Percentiles rank a stretch among this genome's conserved stretches.
These are phyloP conservation scores for Denticeps clupeoides DNA, from an alignment of 2,797 vertebrate species.

Conservation along the genomic window DNA sequence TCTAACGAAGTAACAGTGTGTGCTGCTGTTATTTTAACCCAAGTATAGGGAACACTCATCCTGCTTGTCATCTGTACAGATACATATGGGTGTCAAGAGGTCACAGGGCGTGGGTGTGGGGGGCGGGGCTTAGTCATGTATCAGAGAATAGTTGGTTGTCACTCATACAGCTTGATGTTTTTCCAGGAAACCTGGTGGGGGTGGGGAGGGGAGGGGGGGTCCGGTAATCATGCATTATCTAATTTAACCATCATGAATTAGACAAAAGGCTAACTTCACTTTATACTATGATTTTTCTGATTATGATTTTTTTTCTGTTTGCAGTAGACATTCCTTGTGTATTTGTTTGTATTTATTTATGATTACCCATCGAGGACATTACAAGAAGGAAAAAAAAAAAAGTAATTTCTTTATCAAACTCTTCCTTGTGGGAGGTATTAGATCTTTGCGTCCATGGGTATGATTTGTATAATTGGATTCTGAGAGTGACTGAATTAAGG, in stretches of 20 bases:
- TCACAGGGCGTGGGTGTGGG: constrained; percentile 8
- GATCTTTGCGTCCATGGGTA: constrained; percentile 65
- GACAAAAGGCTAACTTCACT: constrained; percentile 63
- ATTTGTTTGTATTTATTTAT: constrained; percentile 98
- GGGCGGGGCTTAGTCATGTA: constrained; percentile 28
- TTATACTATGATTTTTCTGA: constrained; percentile 53
- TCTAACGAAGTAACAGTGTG: constrained; percentile 47
- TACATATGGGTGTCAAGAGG: constrained; percentile 25
- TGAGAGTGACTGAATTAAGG: constrained; percentile 68
- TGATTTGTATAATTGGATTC: constrained; percentile 72
- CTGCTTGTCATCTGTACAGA: constrained; percentile 32
- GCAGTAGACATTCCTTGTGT: constrained; percentile 96
- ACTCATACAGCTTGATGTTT: constrained; percentile 34
- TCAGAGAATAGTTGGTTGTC: constrained; percentile 24
- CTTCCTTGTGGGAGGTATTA: constrained; percentile 65
- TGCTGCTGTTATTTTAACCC: constrained; percentile 47
- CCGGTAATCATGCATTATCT: constrained; percentile 55
- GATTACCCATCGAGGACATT: constrained; percentile 76
- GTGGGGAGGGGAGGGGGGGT: constrained; percentile 24
- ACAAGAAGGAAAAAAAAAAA: constrained; percentile 35
- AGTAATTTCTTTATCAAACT: constrained; percentile 63
- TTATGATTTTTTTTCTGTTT: constrained; percentile 68
- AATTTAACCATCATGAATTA: constrained; percentile 58
- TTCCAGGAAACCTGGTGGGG: constrained; percentile 29
- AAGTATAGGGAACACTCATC: constrained; percentile 38